These are phyloP conservation scores for Axinella damicornis DNA, from an alignment of 37 sponge, comb jelly and placozoan species.

Conservation along the genomic window DNA sequence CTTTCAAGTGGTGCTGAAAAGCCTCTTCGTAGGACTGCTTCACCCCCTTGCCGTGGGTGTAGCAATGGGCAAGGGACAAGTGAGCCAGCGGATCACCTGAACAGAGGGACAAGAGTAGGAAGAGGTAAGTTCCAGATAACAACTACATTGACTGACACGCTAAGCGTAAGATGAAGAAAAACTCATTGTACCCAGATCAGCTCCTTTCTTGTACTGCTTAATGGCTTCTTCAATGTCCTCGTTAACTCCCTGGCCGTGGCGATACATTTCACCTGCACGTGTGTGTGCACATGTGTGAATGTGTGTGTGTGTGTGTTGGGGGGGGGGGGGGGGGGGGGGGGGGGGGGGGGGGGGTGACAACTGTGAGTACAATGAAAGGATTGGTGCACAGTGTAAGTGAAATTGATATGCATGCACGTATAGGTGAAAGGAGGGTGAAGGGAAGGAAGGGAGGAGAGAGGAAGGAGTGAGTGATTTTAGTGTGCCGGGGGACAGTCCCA, in stretches of 20 bases:
- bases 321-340: too few species aligned
- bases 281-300: not conserved
- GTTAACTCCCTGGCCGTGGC: conserved; percentile 68
- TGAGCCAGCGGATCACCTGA: conserved; percentile 73
- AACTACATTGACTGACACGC: too few species aligned
- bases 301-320: not conserved
- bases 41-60: conserved; percentile 82
- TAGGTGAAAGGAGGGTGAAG: too few species aligned
- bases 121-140: not conserved
- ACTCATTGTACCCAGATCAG: conserved; percentile 64
- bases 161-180: too few species aligned
- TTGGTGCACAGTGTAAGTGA: not conserved
- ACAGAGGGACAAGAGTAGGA: not conserved
- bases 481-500: too few species aligned
- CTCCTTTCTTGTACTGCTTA: conserved; percentile 61
- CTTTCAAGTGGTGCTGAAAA: conserved; percentile 63
- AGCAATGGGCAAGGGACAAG: conserved; percentile 82
- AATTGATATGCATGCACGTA: not conserved
- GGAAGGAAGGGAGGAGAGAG: too few species aligned
- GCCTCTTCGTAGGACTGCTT: conserved; percentile 63
- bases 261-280: conserved; percentile 66
- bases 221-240: conserved; percentile 72
- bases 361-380: not conserved
- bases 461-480: too few species aligned
- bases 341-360: too few species aligned